These are phyloP conservation scores for Panopea generosa DNA, from an alignment of 2,888 invertebrate genomes.

Conservation along the genomic window DNA sequence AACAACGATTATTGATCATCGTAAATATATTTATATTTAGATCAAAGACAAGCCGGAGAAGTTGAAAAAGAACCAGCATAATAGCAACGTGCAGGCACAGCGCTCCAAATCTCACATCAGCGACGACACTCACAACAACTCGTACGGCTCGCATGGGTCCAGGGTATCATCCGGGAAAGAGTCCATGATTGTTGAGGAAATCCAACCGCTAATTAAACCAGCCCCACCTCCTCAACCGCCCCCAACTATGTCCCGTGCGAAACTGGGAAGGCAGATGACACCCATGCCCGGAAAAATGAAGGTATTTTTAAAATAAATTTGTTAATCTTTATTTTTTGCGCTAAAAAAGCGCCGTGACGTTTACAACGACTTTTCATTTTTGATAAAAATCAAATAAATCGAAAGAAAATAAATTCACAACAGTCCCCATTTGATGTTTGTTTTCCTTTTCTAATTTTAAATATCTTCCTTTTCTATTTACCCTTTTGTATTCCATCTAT, in stretches of 20 bases:
- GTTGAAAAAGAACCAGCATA: constrained; percentile 54
- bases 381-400: too few relatives aligned
- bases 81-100: constrained; percentile 48
- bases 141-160: constrained; percentile 34
- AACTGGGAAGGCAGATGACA: constrained; percentile 56
- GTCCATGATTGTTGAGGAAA: constrained; percentile 40
- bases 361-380: too few relatives aligned
- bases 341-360: too few relatives aligned
- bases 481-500: too few relatives aligned
- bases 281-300: constrained; percentile 57
- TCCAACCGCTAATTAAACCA: background rate
- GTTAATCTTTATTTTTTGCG: too few relatives aligned
- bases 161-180: constrained; percentile 40
- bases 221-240: constrained; percentile 26
- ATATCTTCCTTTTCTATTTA: too few relatives aligned
- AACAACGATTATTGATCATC: too few relatives aligned
- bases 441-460: too few relatives aligned
- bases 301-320: too few relatives aligned
- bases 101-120: constrained; percentile 34
- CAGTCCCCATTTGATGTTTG: too few relatives aligned
- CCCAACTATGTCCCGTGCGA: constrained; percentile 26
- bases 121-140: constrained; percentile 48
- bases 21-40: too few relatives aligned
- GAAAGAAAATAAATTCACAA: too few relatives aligned
- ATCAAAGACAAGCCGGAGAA: constrained; percentile 55